Conservation (phyloP, 2,113 vertebrate species). For the Oryzias melastigma region DNA sequence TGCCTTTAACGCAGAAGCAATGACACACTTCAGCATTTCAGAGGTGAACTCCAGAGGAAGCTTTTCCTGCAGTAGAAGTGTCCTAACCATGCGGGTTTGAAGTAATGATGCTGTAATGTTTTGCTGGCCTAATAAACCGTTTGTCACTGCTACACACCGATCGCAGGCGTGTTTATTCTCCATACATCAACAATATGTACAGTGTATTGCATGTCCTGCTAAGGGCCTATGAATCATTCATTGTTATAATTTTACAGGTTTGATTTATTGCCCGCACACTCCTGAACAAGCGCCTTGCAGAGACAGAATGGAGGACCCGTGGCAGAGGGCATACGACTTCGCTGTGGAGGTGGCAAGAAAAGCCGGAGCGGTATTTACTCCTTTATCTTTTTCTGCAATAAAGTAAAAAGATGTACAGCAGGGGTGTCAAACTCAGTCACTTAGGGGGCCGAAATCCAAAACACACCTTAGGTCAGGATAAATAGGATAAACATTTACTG, state of each 20-base stretch:
- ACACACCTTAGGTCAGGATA: no score
- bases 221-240: neutral
- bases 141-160: neutral
- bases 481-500: no score
- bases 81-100: slow-evolving; percentile 3
- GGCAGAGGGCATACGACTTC: slow-evolving; percentile 67
- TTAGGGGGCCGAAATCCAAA: no score
- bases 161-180: neutral
- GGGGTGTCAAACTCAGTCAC: no score
- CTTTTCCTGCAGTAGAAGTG: slow-evolving; percentile 13
- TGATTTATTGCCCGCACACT: slow-evolving; percentile 13
- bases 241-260: slow-evolving; percentile 7
- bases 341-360: slow-evolving; percentile 71
- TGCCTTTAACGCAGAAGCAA: neutral
- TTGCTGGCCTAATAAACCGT: neutral
- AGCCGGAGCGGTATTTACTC: slow-evolving; percentile 67
- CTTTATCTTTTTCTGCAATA: neutral
- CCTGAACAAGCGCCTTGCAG: neutral
- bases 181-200: neutral
- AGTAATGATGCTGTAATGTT: neutral
- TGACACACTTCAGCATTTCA: neutral
- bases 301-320: slow-evolving; percentile 63
- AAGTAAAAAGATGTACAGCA: neutral
- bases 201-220: neutral
- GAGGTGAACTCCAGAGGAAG: slow-evolving; percentile 3